Percentiles rank a stretch among this genome's conserved stretches.
Conservation (phyloP, 2,797 vertebrate genomes). For the Carcharodon carcharias region DNA sequence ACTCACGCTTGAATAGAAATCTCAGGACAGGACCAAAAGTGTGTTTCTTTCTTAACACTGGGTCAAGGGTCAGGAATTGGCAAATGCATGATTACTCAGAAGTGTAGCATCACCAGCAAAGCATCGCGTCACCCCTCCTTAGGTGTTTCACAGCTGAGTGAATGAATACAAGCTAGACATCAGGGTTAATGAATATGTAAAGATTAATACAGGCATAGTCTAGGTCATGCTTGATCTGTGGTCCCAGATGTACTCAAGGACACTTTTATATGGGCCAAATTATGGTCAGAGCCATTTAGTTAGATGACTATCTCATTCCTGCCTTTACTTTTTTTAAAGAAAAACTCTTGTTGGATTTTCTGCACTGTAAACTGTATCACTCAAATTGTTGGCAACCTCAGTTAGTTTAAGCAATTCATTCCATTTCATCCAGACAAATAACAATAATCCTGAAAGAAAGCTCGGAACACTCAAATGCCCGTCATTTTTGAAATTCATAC, state of each 20-base stretch:
- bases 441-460: neutral
- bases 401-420: conserved; percentile 47
- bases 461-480: neutral
- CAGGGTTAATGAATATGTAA: conserved; percentile 42
- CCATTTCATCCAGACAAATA: neutral
- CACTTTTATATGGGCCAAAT: conserved; percentile 60
- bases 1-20: conserved; percentile 45
- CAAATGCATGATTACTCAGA: neutral
- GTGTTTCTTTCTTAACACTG: neutral
- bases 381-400: conserved; percentile 56
- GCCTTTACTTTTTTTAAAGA: conserved; percentile 54
- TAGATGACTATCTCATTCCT: conserved; percentile 49
- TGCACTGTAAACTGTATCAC: conserved; percentile 50
- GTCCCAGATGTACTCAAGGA: conserved; percentile 57
- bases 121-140: neutral
- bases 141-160: neutral
- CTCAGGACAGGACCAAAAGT: too few species aligned
- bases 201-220: conserved; percentile 59
- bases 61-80: neutral
- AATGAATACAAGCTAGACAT: conserved; percentile 39
- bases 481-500: neutral
- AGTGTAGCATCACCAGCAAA: neutral
- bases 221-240: conserved; percentile 64
- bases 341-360: conserved; percentile 57
- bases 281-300: conserved; percentile 56